These are phyloP conservation scores for Drosophila nigromelanica DNA, from an alignment of 1,140 invertebrate genomes.

Conservation along the genomic window DNA sequence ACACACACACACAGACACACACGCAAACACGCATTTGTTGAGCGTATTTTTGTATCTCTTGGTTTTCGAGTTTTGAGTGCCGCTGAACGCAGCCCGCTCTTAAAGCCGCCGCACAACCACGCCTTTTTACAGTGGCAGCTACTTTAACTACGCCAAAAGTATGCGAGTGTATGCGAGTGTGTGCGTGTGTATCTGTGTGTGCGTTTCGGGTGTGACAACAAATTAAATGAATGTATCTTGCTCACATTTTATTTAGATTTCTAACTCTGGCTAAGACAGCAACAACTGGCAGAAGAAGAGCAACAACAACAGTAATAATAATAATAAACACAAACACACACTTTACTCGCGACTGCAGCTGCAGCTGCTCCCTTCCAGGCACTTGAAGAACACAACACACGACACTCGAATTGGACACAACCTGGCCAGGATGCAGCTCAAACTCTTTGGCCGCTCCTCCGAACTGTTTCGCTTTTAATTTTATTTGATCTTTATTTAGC, in stretches of 20 bases:
- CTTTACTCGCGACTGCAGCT: neutral
- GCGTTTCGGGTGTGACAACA: conserved; percentile 50
- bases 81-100: conserved; percentile 52
- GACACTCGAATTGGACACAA: neutral
- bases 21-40: neutral
- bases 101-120: conserved; percentile 64
- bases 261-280: neutral
- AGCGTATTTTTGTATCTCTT: conserved; percentile 44
- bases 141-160: conserved; percentile 22
- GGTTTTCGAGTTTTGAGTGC: conserved; percentile 20
- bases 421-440: conserved; percentile 4
- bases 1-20: conserved; percentile 26
- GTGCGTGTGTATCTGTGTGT: conserved; percentile 27
- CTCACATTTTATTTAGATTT: neutral
- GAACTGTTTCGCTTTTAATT: neutral
- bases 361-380: conserved; percentile 7
- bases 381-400: conserved; percentile 9
- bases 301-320: neutral
- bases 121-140: conserved; percentile 57
- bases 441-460: neutral
- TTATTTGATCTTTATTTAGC: neutral
- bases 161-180: conserved; percentile 1
- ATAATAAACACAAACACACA: conserved; percentile 6
- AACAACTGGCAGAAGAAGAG: neutral
- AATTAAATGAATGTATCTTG: neutral